Evolutionary conservation across 2,113 vertebrate species (phyloP).

Genomic region (Nothocercus julius): DNA sequence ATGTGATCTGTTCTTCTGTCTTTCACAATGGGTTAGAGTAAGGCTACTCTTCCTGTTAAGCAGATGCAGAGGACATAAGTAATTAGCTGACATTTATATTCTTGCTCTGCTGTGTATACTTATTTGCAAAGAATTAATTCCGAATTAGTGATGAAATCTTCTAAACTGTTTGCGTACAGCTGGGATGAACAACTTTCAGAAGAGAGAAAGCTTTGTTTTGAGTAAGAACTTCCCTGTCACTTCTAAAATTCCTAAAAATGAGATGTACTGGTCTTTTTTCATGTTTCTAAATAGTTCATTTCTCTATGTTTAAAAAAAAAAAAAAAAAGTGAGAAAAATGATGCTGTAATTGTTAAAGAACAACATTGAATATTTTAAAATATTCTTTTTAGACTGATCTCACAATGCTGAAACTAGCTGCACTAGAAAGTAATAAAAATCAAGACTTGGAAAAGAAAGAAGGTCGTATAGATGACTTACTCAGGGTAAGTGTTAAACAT

Average conservation of each 20-base stretch:
- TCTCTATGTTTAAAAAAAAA: not conserved
- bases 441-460: conserved; percentile 99
- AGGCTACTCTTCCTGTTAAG: not conserved
- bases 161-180: not conserved
- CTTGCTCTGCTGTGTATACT: not conserved
- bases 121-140: not conserved
- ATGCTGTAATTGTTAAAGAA: not conserved
- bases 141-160: not conserved
- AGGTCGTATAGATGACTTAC: conserved; percentile 98
- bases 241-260: not conserved
- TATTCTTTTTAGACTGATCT: conserved; percentile 91
- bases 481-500: conserved; percentile 88
- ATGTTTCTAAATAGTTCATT: not conserved
- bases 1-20: not conserved
- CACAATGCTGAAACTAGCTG: conserved; percentile 96
- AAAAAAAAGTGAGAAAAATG: not conserved
- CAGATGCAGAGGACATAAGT: not conserved
- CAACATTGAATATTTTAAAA: conserved; percentile 29
- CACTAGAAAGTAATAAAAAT: conserved; percentile 99
- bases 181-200: not conserved
- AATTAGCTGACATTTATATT: not conserved
- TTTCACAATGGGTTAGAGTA: not conserved
- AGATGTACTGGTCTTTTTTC: not conserved
- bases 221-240: not conserved
- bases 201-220: not conserved